Evolutionary conservation across 2,113 vertebrate species (phyloP).

Genomic region (Boleophthalmus pectinirostris): DNA sequence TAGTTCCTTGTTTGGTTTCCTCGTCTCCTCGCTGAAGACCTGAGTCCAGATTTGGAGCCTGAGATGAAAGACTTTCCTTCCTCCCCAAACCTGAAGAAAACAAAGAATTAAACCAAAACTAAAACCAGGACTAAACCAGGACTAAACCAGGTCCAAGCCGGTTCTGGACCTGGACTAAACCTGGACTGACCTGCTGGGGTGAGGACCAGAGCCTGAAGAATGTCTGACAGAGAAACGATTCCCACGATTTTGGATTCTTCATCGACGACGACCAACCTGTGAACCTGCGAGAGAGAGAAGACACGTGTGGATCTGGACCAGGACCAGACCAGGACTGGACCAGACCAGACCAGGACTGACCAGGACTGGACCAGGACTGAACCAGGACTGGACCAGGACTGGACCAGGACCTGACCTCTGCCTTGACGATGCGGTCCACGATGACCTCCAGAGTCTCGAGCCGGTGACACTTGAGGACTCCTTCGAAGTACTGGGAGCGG

Average conservation of each 20-base stretch:
- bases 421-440: constrained; percentile 96
- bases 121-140: not conserved
- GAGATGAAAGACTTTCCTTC: not conserved
- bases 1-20: not conserved
- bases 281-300: constrained; percentile 78
- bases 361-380: too few relatives aligned
- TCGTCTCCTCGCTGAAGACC: not conserved
- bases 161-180: not conserved
- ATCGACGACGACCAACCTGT: constrained; percentile 94
- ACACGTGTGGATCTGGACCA: not conserved
- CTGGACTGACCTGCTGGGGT: constrained; percentile 85
- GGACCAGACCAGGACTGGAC: not conserved
- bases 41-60: not conserved
- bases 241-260: constrained; percentile 91
- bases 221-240: constrained; percentile 96
- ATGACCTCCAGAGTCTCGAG: constrained; percentile 95
- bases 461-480: constrained; percentile 93
- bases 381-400: too few relatives aligned
- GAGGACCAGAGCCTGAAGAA: constrained; percentile 92
- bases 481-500: constrained; percentile 97
- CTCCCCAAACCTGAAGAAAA: not conserved
- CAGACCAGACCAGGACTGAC: not conserved
- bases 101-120: not conserved
- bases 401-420: constrained; percentile 80
- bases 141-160: not conserved